Base-by-base conservation (phyloP, 2,797 vertebrate genomes). In the Perodicticus potto region DNA sequence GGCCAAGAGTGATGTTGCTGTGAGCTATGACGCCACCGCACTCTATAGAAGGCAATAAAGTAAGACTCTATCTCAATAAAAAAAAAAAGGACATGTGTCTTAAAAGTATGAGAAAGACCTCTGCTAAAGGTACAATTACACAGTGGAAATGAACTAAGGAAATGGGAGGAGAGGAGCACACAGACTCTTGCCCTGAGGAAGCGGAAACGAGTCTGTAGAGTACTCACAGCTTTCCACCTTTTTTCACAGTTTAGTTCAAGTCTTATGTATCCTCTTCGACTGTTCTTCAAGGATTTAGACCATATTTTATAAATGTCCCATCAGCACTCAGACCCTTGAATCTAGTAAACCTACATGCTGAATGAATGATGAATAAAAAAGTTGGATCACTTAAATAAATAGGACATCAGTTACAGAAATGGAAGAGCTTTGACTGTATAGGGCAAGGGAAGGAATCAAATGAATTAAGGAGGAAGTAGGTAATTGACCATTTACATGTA, bases 321-420 rank as follows among this genome's bases (percentile, higher is more conserved):
- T 95, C 69, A 74, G 43, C 74, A 53, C 67, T 88, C 69, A 86
- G 3, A 95, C 7, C n/a, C 25, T 86, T 92, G 63, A 97, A 70
- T 16, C 34, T 57, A 87, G 27, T n/a, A 70, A 90, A n/a, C 4
- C 2, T 40, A 78, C 37, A 37, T 84, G 40, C 13, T 86, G 70
- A 95, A 78, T 55, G 74, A 93, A 83, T 37, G 29, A 83, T 43
- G 76, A 90, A 95, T 55, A 11, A 17, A 77, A 86, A 83, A 89
- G 61, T 1, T 86, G 45, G 53, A 40, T 73, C 40, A 73, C 57
- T n/a, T 23, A 92, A 73, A 89, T 23, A 93, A 73, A 89, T 11
- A 89, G 69, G 40, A 53, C 40, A 57, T 34, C 29, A 67, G 40
- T 69, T 73, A 76, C 3, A 43, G 43, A 87, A 74, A 89, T 22